Evolutionary conservation across 2,888 invertebrate species (phyloP).

Genomic region (Xestia rhomboidea): DNA sequence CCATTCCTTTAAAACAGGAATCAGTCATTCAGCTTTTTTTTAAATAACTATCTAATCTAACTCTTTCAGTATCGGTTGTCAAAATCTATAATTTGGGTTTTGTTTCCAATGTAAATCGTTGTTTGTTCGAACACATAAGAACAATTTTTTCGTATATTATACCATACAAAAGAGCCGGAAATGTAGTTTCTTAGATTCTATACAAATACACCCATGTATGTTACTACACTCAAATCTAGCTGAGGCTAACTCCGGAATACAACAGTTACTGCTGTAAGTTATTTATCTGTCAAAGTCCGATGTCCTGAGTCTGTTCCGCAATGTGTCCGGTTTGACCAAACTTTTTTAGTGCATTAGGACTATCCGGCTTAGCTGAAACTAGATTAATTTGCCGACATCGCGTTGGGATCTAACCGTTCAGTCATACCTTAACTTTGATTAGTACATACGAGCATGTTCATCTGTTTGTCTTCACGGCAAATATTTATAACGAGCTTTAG

Average conservation of each 20-base stretch:
- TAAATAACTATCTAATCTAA: neutral
- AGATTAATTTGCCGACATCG: neutral
- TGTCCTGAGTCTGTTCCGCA: neutral
- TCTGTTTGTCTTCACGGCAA: conserved; percentile 28
- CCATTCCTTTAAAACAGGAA: neutral
- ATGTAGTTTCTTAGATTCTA: neutral
- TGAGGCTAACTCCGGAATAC: neutral
- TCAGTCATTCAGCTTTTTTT: neutral
- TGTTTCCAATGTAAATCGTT: neutral
- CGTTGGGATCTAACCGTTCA: neutral
- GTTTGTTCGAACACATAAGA: neutral
- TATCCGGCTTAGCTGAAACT: neutral
- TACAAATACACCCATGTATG: neutral
- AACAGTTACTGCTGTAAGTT: neutral
- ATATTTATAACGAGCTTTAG: conserved; percentile 20
- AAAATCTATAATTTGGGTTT: neutral
- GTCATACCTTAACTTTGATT: neutral
- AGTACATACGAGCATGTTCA: neutral
- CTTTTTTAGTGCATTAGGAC: neutral
- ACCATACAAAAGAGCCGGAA: neutral
- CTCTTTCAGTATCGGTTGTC: neutral
- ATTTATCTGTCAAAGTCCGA: neutral
- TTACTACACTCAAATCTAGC: neutral
- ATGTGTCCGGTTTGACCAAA: neutral
- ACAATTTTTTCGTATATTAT: neutral